Evolutionary conservation across 2,797 vertebrate genomes (phyloP).

Genomic region (Cynodonichthys magdalenae): DNA sequence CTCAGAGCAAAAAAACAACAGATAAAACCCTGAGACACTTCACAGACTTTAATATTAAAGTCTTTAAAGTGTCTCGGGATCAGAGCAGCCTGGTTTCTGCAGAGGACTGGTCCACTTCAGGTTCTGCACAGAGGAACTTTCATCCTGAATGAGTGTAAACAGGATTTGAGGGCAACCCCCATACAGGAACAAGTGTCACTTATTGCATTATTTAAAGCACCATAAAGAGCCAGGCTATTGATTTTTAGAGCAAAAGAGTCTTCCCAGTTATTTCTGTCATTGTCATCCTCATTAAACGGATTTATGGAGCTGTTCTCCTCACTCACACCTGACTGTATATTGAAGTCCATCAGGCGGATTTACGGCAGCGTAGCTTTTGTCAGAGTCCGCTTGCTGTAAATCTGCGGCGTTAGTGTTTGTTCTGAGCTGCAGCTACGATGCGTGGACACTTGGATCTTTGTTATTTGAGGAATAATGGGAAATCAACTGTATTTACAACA

Average conservation of each 20-base stretch:
- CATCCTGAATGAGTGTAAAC: slow-evolving; percentile 75
- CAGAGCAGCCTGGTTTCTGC: no score
- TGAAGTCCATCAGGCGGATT: background rate
- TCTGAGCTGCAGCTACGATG: background rate
- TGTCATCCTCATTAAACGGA: slow-evolving; percentile 81
- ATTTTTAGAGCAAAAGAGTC: slow-evolving; percentile 77
- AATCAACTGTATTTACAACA: no score
- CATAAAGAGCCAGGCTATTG: slow-evolving; percentile 80
- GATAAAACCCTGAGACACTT: no score
- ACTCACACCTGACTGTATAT: slow-evolving; percentile 35
- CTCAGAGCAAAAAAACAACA: no score
- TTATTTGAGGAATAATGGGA: no score
- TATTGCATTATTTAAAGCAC: slow-evolving; percentile 80
- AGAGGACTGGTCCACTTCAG: no score
- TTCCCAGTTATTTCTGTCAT: slow-evolving; percentile 81
- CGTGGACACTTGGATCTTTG: no score
- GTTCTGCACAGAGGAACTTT: slow-evolving; percentile 38
- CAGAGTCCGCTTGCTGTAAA: background rate
- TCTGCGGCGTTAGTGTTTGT: background rate
- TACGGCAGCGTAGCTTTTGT: background rate
- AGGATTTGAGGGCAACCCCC: slow-evolving; percentile 74
- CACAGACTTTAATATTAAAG: no score
- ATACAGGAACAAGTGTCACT: slow-evolving; percentile 76
- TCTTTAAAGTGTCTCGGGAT: no score
- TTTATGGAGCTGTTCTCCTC: slow-evolving; percentile 65